Percentiles rank a stretch among this genome's conserved stretches.
phyloP scores from a whole-genome alignment of 30 jellyfish, hydroid and myxozoan genomes.

The Pseudorhiza aurosa region DNA sequence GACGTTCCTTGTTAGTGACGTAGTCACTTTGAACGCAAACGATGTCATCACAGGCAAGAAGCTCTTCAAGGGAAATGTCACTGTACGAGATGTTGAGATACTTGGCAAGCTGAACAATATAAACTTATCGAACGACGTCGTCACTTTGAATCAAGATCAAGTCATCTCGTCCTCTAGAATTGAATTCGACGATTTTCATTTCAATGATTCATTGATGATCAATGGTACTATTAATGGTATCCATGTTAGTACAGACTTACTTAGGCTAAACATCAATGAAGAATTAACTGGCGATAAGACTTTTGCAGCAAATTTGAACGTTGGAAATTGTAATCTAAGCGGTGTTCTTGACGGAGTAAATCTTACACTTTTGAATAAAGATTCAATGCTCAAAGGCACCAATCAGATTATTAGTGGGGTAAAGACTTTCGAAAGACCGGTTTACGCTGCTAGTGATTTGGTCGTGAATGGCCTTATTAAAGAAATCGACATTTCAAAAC shows the following conservation, averaged over 20 bases:
- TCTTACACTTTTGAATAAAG: conserved; percentile 31
- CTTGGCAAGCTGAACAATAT: conserved; percentile 25
- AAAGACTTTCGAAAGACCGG: conserved; percentile 12
- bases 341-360: conserved; percentile 60
- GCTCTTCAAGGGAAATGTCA: background rate
- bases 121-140: conserved; percentile 49
- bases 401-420: conserved; percentile 38
- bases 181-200: conserved; percentile 4
- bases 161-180: conserved; percentile 21
- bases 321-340: background rate
- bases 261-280: conserved; percentile 22
- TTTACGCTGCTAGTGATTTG: background rate
- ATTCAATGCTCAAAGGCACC: conserved; percentile 23
- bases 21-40: conserved; percentile 9
- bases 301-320: conserved; percentile 7
- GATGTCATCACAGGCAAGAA: conserved; percentile 66
- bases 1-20: conserved; percentile 14
- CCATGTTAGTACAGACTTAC: conserved; percentile 29
- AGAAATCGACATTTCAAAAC: conserved; percentile 14
- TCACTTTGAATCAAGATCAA: conserved; percentile 22
- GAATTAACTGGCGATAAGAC: background rate
- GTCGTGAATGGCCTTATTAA: conserved; percentile 23
- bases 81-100: background rate
- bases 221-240: conserved; percentile 46
- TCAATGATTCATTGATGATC: conserved; percentile 8